phyloP scores from a whole-genome alignment of 2,113 vertebrate species.

The Stercorarius parasiticus region DNA sequence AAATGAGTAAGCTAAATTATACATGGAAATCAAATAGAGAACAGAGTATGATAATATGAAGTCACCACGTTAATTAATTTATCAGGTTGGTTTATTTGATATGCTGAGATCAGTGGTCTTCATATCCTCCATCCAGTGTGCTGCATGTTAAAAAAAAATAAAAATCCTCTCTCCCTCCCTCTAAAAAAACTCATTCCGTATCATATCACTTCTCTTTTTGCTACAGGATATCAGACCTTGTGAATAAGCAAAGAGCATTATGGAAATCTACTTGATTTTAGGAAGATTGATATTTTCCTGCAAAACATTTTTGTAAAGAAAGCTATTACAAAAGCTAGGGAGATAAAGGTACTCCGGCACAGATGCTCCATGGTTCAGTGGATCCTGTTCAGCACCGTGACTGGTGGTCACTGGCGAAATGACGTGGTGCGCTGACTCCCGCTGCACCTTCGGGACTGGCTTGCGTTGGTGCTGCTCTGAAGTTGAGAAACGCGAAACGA shows the following conservation, averaged over 20 bases:
- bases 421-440: fast-evolving
- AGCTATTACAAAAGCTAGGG: background rate
- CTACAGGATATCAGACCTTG: background rate
- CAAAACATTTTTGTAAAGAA: background rate
- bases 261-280: background rate
- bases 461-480: too few species aligned
- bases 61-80: conserved; percentile 4
- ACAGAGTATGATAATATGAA: background rate
- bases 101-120: background rate
- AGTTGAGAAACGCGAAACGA: fast-evolving
- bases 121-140: background rate
- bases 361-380: background rate
- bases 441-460: fast-evolving
- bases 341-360: background rate
- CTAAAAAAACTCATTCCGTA: background rate
- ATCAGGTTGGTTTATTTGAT: background rate
- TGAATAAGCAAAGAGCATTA: background rate
- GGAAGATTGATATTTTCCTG: background rate
- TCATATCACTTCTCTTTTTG: background rate
- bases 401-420: background rate
- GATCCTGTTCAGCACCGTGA: fast-evolving
- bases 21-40: conserved; percentile 60
- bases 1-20: conserved; percentile 58
- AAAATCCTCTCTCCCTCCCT: fast-evolving
- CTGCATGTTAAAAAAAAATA: background rate